A percentile compares a stretch with the other conserved stretches of the same genome.
Conservation (phyloP, 2,113 vertebrate genomes). For the Formicarius rufipectus region DNA sequence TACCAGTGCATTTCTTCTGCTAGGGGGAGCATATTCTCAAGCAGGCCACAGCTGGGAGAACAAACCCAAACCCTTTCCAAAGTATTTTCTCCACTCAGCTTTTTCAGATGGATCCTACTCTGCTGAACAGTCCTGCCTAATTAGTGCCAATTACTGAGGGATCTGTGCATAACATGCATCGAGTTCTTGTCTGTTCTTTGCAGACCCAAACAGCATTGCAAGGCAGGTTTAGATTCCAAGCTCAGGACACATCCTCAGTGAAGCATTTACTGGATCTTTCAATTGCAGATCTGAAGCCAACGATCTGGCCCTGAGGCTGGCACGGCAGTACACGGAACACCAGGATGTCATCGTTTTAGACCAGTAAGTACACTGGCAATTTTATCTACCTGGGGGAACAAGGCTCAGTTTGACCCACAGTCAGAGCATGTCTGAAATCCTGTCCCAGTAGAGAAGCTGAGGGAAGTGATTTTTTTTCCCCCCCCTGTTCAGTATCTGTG, state of each 20-base stretch:
- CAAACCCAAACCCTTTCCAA: background rate
- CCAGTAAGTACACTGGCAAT: constrained; percentile 77
- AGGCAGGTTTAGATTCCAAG: background rate
- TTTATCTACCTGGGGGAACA: background rate
- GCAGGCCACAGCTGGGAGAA: background rate
- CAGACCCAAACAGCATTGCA: background rate
- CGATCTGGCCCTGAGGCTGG: constrained; percentile 89
- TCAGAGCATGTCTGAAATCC: background rate
- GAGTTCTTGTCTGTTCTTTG: background rate
- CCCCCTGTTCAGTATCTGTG: background rate
- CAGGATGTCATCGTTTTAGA: constrained; percentile 90
- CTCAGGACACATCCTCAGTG: background rate
- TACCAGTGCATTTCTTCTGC: background rate
- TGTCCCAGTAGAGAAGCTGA: background rate
- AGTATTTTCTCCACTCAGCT: background rate
- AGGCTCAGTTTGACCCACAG: background rate
- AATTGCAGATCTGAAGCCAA: constrained; percentile 90
- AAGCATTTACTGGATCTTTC: background rate
- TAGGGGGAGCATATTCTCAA: background rate
- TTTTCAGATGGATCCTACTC: background rate
- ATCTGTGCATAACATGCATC: too few relatives aligned
- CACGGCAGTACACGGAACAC: constrained; percentile 85
- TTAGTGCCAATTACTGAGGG: background rate
- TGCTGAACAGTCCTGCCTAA: background rate
- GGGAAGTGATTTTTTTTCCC: background rate